phyloP scores from a whole-genome alignment of 1,140 invertebrate genomes.

The Aphelenchoides besseyi region DNA sequence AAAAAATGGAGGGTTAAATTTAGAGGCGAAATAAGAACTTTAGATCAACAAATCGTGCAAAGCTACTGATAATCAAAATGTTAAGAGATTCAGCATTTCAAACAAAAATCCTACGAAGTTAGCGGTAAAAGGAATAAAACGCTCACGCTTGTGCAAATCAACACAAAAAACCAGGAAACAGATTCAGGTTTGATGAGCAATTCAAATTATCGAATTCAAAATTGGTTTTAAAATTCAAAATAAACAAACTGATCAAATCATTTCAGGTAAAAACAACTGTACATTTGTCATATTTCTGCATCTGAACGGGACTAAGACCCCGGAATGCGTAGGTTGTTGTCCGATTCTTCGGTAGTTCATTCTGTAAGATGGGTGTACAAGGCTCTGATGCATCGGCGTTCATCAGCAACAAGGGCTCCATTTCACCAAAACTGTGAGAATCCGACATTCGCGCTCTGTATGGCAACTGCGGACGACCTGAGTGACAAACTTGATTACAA shows the following conservation, averaged over 20 bases:
- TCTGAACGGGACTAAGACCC: conserved; percentile 3
- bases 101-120: no score
- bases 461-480: conserved; percentile 12
- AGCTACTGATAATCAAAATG: no score
- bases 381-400: conserved; percentile 37
- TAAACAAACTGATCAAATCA: background rate
- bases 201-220: no score
- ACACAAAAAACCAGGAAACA: background rate
- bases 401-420: conserved; percentile 23
- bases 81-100: no score
- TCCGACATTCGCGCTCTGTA: background rate
- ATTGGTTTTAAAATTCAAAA: no score
- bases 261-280: background rate
- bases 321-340: conserved; percentile 67
- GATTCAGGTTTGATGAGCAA: background rate
- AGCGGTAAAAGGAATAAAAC: background rate
- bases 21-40: background rate
- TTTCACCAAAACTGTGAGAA: conserved; percentile 28
- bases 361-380: background rate
- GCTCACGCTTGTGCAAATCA: background rate
- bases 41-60: no score
- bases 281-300: conserved; percentile 18
- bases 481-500: background rate
- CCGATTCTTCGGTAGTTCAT: conserved; percentile 7
- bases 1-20: background rate